Conservation (phyloP, 2,113 vertebrate genomes). For the Rhabdornis inornatus region DNA sequence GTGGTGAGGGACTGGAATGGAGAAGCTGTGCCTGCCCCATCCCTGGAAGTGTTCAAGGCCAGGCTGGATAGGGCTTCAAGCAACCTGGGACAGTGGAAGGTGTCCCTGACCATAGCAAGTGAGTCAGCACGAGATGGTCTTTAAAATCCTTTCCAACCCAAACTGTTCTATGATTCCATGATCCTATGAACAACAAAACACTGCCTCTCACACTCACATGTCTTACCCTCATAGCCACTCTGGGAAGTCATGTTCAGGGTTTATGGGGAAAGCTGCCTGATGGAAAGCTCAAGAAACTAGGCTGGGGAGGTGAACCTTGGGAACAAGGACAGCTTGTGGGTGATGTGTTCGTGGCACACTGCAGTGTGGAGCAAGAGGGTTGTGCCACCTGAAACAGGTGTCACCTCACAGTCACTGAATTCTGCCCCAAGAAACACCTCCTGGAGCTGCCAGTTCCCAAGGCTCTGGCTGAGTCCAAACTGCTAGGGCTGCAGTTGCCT, state of each 20-base stretch:
- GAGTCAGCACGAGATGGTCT: background rate
- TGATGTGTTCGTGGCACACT: background rate
- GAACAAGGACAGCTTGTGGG: background rate
- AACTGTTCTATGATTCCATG: background rate
- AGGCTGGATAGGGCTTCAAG: background rate
- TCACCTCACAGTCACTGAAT: background rate
- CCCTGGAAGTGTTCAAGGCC: background rate
- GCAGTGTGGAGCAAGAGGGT: background rate
- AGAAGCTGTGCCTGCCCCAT: background rate
- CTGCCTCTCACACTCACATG: background rate
- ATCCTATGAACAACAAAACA: background rate
- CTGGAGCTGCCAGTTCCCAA: background rate
- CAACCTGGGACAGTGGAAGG: background rate
- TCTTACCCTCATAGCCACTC: accelerated
- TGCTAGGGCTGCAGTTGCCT: background rate
- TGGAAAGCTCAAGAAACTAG: background rate
- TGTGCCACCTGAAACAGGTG: background rate
- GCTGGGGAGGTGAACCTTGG: background rate
- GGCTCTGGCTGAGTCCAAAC: background rate
- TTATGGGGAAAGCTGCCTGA: background rate
- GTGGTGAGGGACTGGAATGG: background rate
- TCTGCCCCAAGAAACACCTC: background rate
- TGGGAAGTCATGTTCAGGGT: background rate
- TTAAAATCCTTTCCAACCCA: background rate
- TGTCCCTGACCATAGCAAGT: background rate